Evolutionary conservation across 2,888 invertebrate species (phyloP).

Genomic region (Acanthopleura granulata): DNA sequence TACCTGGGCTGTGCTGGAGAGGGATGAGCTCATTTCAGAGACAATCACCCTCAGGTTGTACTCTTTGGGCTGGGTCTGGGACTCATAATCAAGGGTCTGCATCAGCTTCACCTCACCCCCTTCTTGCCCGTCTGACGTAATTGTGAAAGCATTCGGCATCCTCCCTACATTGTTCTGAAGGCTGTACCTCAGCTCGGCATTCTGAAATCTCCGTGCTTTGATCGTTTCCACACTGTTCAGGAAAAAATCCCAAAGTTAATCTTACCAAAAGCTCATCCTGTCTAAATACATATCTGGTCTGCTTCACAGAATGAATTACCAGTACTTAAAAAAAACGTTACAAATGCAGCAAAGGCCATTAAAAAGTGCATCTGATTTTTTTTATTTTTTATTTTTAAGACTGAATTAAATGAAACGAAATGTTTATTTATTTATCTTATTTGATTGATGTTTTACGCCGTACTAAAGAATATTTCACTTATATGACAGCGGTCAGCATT

Average conservation of each 20-base stretch:
- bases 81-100: conserved; percentile 97
- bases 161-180: conserved; percentile 85
- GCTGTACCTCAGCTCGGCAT: conserved; percentile 95
- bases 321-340: no score
- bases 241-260: conserved; percentile 18
- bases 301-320: no score
- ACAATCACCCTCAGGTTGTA: conserved; percentile 93
- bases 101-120: conserved; percentile 91
- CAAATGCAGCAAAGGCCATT: no score
- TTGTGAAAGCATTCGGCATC: conserved; percentile 78
- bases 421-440: no score
- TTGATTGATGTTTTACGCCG: no score
- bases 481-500: no score
- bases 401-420: no score
- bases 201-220: conserved; percentile 97
- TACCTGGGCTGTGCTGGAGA: conserved; percentile 97
- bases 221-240: conserved; percentile 90
- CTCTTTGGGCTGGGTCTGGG: conserved; percentile 72
- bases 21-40: conserved; percentile 94
- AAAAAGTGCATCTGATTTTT: no score
- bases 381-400: no score
- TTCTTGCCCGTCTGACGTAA: conserved; percentile 68
- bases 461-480: no score
- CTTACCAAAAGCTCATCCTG: background rate
- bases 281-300: no score